phyloP scores from a whole-genome alignment of 2,113 vertebrate species.

The Oryzias javanicus region DNA sequence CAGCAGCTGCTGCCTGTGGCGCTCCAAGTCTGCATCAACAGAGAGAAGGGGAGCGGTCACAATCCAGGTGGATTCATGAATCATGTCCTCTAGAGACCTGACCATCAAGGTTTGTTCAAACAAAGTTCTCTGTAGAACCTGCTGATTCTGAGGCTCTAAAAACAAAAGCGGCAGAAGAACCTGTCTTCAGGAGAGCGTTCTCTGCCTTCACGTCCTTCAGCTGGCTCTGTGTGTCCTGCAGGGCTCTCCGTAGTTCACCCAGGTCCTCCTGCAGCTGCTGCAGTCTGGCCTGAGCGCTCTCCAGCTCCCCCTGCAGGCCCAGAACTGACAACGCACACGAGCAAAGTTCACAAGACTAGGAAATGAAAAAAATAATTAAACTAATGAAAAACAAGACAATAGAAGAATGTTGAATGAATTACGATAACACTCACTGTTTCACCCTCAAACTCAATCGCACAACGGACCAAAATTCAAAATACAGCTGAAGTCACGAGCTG shows the following conservation, averaged over 20 bases:
- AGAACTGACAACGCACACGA: constrained; percentile 37
- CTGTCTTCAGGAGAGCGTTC: constrained; percentile 75
- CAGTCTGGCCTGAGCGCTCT: constrained; percentile 72
- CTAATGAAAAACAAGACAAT: too few relatives aligned
- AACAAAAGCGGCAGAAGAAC: constrained; percentile 50
- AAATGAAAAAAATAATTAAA: too few relatives aligned
- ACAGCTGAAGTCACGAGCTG: too few relatives aligned
- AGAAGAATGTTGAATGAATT: too few relatives aligned
- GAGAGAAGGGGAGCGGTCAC: too few relatives aligned
- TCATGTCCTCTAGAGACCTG: too few relatives aligned
- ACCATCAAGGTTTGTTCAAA: neutral
- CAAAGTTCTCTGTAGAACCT: neutral
- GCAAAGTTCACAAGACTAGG: neutral
- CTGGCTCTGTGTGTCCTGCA: constrained; percentile 77
- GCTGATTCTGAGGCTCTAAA: neutral
- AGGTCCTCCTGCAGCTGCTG: constrained; percentile 81
- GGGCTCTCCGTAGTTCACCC: constrained; percentile 73
- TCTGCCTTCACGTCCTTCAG: constrained; percentile 76
- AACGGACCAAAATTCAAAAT: too few relatives aligned
- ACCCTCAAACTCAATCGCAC: constrained; percentile 43
- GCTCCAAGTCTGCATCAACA: constrained; percentile 72
- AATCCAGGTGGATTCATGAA: too few relatives aligned
- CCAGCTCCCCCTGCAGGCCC: constrained; percentile 81
- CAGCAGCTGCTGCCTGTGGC: constrained; percentile 76
- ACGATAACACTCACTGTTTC: constrained; percentile 31